A percentile compares a stretch with the other conserved stretches of the same genome.
Conservation (phyloP, 2,113 vertebrate species). For the Phasianus colchicus region DNA sequence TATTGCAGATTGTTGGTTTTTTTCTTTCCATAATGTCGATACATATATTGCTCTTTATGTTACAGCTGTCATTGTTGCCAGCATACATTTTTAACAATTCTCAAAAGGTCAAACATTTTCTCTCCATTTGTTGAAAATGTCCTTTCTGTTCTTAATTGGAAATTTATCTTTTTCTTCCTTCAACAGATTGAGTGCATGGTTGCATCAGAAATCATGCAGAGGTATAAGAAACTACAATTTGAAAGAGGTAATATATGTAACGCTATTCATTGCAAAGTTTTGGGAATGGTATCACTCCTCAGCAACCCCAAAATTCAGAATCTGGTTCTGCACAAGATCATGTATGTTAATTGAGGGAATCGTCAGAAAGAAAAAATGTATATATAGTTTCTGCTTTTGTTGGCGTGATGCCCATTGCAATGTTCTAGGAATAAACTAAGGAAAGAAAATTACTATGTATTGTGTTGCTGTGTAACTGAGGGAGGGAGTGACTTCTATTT, state of each 20-base stretch:
- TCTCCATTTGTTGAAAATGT: not conserved
- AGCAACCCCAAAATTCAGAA: not conserved
- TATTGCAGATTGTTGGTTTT: not conserved
- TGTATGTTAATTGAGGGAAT: not conserved
- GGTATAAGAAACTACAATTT: constrained; percentile 96
- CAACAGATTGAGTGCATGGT: constrained; percentile 97
- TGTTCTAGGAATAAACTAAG: not conserved
- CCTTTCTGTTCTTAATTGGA: not conserved
- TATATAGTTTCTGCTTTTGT: not conserved
- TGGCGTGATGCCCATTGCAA: not conserved
- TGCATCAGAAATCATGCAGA: constrained; percentile 95
- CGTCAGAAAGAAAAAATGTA: not conserved
- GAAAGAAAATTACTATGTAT: constrained; percentile 21
- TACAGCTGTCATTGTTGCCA: not conserved
- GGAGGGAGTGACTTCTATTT: not conserved
- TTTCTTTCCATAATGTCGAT: not conserved
- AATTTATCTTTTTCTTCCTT: not conserved
- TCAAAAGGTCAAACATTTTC: not conserved
- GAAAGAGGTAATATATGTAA: constrained; percentile 86
- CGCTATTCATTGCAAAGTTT: not conserved
- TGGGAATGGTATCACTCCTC: not conserved
- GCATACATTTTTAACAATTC: not conserved
- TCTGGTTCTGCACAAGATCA: not conserved
- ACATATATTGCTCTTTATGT: not conserved
- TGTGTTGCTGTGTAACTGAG: not conserved